Evolutionary conservation across 2,888 invertebrate genomes (phyloP).

Genomic region (Syrista parreyssii): DNA sequence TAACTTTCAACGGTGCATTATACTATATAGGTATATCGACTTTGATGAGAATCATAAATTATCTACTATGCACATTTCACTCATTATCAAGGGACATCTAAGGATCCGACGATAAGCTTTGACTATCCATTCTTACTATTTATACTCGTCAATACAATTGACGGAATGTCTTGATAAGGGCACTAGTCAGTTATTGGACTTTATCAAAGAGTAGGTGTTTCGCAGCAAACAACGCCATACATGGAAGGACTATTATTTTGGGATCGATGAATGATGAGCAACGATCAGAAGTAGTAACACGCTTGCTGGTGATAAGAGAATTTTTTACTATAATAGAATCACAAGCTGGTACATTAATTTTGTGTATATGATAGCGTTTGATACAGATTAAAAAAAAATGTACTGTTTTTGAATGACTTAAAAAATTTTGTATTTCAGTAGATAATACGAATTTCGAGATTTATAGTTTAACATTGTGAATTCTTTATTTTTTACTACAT

Average conservation of each 20-base stretch:
- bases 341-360: no score
- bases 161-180: background rate
- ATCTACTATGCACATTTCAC: background rate
- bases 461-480: no score
- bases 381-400: no score
- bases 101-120: background rate
- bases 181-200: background rate
- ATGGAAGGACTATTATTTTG: background rate
- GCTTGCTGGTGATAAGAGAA: no score
- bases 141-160: background rate
- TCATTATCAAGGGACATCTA: background rate
- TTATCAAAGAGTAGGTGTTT: background rate
- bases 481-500: no score
- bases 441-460: no score
- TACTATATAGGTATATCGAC: background rate
- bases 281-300: background rate
- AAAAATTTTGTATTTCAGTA: no score
- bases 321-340: no score
- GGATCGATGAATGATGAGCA: background rate
- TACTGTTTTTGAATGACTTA: no score
- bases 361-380: no score
- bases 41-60: background rate
- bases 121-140: background rate
- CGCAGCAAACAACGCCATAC: background rate
- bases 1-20: background rate